phyloP scores from a whole-genome alignment of 2,113 vertebrate genomes.

The Oreocharis arfaki region DNA sequence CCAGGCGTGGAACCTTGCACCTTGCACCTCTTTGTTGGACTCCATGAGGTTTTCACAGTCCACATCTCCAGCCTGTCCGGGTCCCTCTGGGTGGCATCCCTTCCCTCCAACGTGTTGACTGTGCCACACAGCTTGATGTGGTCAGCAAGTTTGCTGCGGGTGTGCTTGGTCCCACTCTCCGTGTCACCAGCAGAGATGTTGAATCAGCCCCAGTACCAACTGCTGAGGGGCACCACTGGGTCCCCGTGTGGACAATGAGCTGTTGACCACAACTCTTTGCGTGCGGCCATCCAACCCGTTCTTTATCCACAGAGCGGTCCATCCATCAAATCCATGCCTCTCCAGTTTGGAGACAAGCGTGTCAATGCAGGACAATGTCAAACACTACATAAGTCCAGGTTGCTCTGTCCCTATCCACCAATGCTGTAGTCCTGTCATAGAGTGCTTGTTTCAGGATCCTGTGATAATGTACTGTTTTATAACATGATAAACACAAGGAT shows the following conservation, averaged over 20 bases:
- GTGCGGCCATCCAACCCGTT: background rate
- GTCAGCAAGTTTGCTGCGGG: background rate
- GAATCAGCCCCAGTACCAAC: background rate
- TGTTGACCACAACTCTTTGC: background rate
- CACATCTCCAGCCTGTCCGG: background rate
- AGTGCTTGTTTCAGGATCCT: background rate
- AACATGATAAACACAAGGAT: background rate
- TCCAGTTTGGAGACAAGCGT: background rate
- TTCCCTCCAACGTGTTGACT: background rate
- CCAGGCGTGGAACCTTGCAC: background rate
- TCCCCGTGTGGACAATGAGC: background rate
- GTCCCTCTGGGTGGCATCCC: background rate
- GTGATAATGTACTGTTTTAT: background rate
- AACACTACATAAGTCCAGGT: background rate
- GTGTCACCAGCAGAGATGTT: background rate
- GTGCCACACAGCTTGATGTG: background rate
- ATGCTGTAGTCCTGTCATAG: background rate
- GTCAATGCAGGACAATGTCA: background rate
- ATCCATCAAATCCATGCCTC: background rate
- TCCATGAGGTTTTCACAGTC: background rate
- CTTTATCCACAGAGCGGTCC: background rate
- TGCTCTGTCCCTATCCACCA: background rate
- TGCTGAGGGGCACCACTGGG: background rate
- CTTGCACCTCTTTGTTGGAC: background rate
- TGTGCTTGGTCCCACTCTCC: fast-evolving